phyloP scores from a whole-genome alignment of 1,140 invertebrate species.

The Lepidostoma basale region DNA sequence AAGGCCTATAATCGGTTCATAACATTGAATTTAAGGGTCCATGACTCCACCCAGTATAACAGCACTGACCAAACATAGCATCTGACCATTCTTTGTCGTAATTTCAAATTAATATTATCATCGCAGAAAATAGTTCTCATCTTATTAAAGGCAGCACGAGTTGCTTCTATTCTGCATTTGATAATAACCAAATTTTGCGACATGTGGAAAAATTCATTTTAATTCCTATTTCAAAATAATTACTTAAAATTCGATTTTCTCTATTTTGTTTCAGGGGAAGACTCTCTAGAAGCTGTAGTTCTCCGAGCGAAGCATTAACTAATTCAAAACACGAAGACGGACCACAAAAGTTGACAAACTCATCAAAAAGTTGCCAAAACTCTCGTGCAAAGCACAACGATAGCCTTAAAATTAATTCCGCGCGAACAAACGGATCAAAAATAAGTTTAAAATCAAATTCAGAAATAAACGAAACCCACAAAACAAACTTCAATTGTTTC shows the following conservation, averaged over 20 bases:
- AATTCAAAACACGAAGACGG: neutral
- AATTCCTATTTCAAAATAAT: no score
- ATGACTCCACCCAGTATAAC: no score
- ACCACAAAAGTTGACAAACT: neutral
- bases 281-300: slow-evolving; percentile 15
- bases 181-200: no score
- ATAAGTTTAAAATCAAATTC: neutral
- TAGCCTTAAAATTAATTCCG: neutral
- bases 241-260: neutral
- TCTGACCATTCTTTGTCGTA: no score
- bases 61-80: no score
- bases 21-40: no score
- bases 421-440: neutral
- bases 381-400: neutral
- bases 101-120: no score
- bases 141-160: no score
- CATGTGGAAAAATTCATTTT: no score
- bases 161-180: no score
- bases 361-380: slow-evolving; percentile 2
- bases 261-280: slow-evolving; percentile 17
- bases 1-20: no score
- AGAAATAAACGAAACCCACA: neutral
- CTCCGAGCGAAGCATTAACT: neutral
- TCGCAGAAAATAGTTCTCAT: no score
- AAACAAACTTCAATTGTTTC: neutral